Evolutionary conservation across 2,888 invertebrate genomes (phyloP).

Genomic region (Onchidella celtica): DNA sequence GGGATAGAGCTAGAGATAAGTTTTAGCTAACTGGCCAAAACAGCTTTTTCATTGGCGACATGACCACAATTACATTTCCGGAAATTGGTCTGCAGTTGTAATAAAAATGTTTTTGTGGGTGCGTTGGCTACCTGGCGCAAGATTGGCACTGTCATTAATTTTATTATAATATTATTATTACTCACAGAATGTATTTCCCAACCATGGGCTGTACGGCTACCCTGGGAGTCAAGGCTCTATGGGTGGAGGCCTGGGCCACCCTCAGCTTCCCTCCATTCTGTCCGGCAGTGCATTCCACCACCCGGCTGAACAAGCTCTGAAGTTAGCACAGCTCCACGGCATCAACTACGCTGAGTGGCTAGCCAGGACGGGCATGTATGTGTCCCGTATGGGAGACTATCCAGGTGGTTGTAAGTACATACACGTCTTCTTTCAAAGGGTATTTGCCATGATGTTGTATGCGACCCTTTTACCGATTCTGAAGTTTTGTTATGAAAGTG

Average conservation of each 20-base stretch:
- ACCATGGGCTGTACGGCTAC: slow-evolving; percentile 55
- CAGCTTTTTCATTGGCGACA: no score
- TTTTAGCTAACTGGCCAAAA: no score
- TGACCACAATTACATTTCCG: no score
- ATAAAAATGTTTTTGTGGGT: neutral
- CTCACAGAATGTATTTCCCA: slow-evolving; percentile 53
- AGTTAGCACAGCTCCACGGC: slow-evolving; percentile 70
- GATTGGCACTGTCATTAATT: neutral
- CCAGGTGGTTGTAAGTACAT: slow-evolving; percentile 63
- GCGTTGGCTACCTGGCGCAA: no score
- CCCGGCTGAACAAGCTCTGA: slow-evolving; percentile 72
- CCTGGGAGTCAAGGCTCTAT: slow-evolving; percentile 55
- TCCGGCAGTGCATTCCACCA: slow-evolving; percentile 75
- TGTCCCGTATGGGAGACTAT: slow-evolving; percentile 85
- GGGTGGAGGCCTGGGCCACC: slow-evolving; percentile 44
- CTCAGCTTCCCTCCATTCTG: slow-evolving; percentile 56
- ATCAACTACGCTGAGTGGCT: slow-evolving; percentile 86
- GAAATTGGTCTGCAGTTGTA: neutral
- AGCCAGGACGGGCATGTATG: slow-evolving; percentile 94
- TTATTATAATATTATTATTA: slow-evolving; percentile 23
- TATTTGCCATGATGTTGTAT: no score
- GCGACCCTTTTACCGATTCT: no score
- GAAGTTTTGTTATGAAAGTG: no score
- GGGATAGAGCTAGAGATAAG: no score
- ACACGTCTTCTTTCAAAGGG: no score